Evolutionary conservation across 2,113 vertebrate species (phyloP).

Genomic region (Oreochromis spilurus): DNA sequence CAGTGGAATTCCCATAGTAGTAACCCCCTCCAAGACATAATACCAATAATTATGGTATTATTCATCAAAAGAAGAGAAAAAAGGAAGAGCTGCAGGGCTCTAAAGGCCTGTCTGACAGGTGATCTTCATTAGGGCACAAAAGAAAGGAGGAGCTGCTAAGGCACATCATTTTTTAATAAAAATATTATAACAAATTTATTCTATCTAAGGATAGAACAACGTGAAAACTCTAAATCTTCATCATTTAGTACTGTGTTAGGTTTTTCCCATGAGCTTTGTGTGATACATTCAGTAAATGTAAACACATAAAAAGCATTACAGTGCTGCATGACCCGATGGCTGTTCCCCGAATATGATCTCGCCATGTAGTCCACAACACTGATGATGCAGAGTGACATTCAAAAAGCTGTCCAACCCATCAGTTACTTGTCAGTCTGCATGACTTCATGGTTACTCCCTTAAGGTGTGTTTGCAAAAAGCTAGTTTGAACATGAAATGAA

Average conservation of each 20-base stretch:
- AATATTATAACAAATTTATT: neutral
- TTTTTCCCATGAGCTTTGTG: neutral
- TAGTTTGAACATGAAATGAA: neutral
- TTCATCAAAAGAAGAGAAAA: neutral
- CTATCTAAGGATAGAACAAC: neutral
- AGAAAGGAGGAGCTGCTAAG: neutral
- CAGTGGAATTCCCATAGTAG: neutral
- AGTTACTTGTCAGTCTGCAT: neutral
- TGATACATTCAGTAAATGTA: neutral
- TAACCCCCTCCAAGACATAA: neutral
- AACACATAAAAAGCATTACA: neutral
- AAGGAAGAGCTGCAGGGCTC: neutral
- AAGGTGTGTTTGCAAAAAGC: neutral
- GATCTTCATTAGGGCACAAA: neutral
- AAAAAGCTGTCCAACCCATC: neutral
- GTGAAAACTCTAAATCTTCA: neutral
- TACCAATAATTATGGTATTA: neutral
- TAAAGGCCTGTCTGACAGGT: neutral
- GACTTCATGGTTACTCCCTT: neutral
- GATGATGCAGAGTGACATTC: neutral
- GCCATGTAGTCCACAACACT: neutral
- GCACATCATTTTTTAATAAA: neutral
- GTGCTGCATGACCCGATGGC: neutral
- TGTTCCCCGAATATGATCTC: neutral
- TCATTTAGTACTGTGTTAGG: neutral